Conservation (phyloP, 2,797 vertebrate species). For the Tolypeutes matacus region DNA sequence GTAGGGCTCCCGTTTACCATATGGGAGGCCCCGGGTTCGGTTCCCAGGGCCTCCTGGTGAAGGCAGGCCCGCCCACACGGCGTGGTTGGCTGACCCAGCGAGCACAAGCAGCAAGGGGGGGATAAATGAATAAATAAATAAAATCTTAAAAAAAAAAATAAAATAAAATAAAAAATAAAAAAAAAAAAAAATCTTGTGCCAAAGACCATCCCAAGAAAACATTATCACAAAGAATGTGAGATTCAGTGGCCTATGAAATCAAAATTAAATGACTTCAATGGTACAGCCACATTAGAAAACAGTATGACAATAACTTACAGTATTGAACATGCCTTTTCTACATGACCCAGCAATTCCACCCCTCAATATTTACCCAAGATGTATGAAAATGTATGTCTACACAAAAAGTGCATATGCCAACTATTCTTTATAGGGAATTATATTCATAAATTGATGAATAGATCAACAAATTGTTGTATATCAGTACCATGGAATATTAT, state of each 20-base stretch:
- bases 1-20: no score
- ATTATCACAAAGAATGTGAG: constrained; percentile 17
- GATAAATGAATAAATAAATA: no score
- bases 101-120: no score
- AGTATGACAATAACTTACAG: background rate
- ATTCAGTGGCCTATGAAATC: background rate
- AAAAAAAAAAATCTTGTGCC: constrained; percentile 66
- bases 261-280: constrained; percentile 20
- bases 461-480: background rate
- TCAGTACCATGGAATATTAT: background rate
- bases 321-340: background rate
- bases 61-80: no score
- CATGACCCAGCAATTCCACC: background rate
- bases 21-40: no score
- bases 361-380: background rate
- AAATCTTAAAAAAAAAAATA: no score
- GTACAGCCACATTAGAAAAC: background rate
- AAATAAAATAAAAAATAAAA: no score
- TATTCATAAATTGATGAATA: background rate
- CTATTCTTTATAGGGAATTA: background rate
- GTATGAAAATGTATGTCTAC: background rate
- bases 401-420: background rate
- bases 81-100: no score
- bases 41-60: no score
- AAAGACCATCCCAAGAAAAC: constrained; percentile 66